phyloP scores from a whole-genome alignment of 2,113 vertebrate species.

The Verasper variegatus region DNA sequence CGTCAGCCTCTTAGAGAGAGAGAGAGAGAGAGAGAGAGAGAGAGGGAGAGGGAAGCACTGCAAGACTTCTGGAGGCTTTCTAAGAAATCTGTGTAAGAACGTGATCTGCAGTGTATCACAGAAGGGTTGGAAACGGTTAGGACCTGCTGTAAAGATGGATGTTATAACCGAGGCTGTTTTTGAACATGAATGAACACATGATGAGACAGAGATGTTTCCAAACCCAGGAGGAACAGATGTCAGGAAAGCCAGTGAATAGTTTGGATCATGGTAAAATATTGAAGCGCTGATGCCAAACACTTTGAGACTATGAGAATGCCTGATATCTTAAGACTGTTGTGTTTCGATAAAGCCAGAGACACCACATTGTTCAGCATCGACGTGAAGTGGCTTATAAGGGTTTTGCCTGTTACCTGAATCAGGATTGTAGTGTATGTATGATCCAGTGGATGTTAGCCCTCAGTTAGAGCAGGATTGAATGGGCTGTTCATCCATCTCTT shows the following conservation, averaged over 20 bases:
- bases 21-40: conserved; percentile 34
- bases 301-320: no score
- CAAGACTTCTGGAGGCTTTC: conserved; percentile 31
- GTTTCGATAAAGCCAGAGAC: no score
- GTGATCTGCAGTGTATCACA: conserved; percentile 1
- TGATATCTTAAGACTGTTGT: no score
- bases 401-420: no score
- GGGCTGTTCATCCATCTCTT: conserved; percentile 21
- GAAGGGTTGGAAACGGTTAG: not conserved
- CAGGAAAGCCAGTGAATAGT: not conserved
- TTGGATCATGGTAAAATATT: conserved; percentile 9
- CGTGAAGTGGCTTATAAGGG: no score
- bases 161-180: not conserved
- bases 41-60: conserved; percentile 5
- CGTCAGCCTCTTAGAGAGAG: conserved; percentile 5
- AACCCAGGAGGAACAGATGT: not conserved
- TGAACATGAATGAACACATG: not conserved
- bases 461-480: conserved; percentile 50
- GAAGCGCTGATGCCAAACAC: not conserved
- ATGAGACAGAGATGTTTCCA: not conserved
- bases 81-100: conserved; percentile 14
- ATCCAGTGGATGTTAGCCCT: conserved; percentile 5
- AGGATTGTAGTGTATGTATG: no score
- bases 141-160: not conserved
- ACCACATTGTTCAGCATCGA: no score